Evolutionary conservation across 92 coral and sea anemone genomes (phyloP), one percentile per base, ranked within the genome.

Genomic region (Porites cylindrica): DNA sequence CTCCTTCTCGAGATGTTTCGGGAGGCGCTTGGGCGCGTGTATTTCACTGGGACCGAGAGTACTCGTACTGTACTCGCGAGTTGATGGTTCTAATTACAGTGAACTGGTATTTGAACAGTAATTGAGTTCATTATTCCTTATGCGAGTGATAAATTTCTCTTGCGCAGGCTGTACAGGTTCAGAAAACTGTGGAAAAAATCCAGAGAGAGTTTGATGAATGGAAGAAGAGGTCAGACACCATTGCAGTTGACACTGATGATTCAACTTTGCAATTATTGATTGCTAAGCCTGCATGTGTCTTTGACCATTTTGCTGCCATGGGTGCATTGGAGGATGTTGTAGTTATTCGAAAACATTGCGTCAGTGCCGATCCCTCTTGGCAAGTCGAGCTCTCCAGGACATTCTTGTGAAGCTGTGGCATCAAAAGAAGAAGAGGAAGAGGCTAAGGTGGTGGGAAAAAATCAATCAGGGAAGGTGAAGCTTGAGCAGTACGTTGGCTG

Each of bases 321-420:
- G 62, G 62, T 58, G 62, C 62, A 10, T 58, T 58, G 62, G 62
- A 58, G 62, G 62, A 58, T 58, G 62, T 58, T 58, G 62, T 10
- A 58, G 16, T 8, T 72, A 72, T 20, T 38, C 77, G 77, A 20
- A 16, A 12, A 72, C 24, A 8, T 51, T 72, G 53, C 77, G 51
- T 3, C 77, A 72, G 59, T 3, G 77, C 59, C 77, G 38, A 38
- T 50, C 24, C 23, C 38, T 72, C 19, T 7, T 72, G 38, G 51
- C 20, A 70, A 70, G 51, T 70, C 16, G 13, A 38, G 75, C 75
- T 23, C 75, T 70, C 13, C 75, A 70, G 75, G 51, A 72, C 77
- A 51, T 20, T 51, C 23, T 72, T 38, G 77, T 72, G 38, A 72
- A 72, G 29, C 23, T 72, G 77, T 38, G 52, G 77, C 53, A 16